These are phyloP conservation scores for Bombyx mandarina DNA, from an alignment of 1,140 invertebrate species.

Conservation along the genomic window DNA sequence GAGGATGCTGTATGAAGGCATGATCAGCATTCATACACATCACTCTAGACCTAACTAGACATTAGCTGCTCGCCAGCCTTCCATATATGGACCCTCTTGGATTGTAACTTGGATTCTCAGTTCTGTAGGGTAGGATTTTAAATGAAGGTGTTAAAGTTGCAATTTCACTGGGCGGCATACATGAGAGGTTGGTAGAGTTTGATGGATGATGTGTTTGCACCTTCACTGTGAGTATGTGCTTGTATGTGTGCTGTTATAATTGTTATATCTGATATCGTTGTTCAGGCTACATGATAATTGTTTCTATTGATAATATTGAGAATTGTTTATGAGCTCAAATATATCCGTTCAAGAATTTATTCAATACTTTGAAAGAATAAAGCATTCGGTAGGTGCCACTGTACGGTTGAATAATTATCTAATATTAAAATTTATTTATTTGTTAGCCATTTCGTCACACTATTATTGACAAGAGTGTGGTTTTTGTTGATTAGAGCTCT, in stretches of 20 bases:
- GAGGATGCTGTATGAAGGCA: constrained; percentile 52
- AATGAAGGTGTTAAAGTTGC: constrained; percentile 15
- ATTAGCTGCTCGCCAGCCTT: constrained; percentile 45
- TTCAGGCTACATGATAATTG: too few species aligned
- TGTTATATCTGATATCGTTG: too few species aligned
- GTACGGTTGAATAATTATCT: too few species aligned
- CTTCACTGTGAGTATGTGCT: constrained; percentile 12
- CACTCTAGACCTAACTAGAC: constrained; percentile 57
- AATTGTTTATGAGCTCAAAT: too few species aligned
- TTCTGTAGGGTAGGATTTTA: background rate
- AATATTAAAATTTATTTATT: too few species aligned
- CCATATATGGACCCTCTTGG: constrained; percentile 31
- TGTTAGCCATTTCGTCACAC: too few species aligned
- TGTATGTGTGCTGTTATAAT: constrained; percentile 2
- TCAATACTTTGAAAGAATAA: too few species aligned
- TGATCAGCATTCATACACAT: constrained; percentile 47
- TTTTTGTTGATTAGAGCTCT: too few species aligned
- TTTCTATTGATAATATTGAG: too few species aligned
- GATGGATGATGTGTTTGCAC: constrained; percentile 40
- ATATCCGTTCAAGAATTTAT: too few species aligned
- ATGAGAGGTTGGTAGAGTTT: constrained; percentile 44
- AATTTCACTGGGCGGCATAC: constrained; percentile 38
- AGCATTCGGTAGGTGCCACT: too few species aligned
- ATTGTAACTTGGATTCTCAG: constrained; percentile 29
- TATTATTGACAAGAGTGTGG: too few species aligned